Base-by-base conservation (phyloP, 2,113 vertebrate species). In the Ursus arctos region DNA sequence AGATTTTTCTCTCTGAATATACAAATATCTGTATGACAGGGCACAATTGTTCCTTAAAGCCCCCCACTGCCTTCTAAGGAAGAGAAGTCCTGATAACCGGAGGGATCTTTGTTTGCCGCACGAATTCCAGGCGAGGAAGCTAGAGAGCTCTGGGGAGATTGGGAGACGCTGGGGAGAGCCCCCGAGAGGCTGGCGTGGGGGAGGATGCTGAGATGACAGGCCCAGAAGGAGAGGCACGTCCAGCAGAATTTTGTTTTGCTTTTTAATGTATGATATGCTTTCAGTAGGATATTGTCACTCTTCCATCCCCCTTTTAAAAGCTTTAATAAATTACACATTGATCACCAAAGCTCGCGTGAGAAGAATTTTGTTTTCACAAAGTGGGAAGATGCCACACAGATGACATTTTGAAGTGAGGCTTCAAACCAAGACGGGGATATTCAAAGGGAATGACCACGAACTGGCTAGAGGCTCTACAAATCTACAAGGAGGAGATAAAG, bases 1-100 rank as follows among this genome's bases (percentile, higher is more conserved):
- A n/a, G 51, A 26, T 31, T 93, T 83, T 94, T 77, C 65, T 51
- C 63, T 94, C 88, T 85, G 90, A 92, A 82, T 76, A 74, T 67
- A 79, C 71, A 82, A 92, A 95, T 85, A 79, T 13, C 59, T 65
- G 49, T 6, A 36, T 18, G 84, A 69, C 74, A 76, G 61, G 40
- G 15, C 53, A n/a, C 49, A 31, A 47, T 15, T 49, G 47, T 59
- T 82, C 9, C 76, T 69, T 63, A 19, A 81, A 87, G 18, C 19
- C 31, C 33, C 77, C 51, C 49, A 47, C 24, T 91, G 65, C 51
- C 74, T 97, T 93, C 79, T 26, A 65, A 65, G 83, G 86, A 83
- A 55, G 43, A 93, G 19, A 67, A 74, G 31, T 82, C 47, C 21
- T 47, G 89, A 47, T 21, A 4, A 24, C 43, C 11, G 43, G 55